Base-by-base conservation (phyloP, 2,888 invertebrate species). In the Carpatolechia fugitivella region DNA sequence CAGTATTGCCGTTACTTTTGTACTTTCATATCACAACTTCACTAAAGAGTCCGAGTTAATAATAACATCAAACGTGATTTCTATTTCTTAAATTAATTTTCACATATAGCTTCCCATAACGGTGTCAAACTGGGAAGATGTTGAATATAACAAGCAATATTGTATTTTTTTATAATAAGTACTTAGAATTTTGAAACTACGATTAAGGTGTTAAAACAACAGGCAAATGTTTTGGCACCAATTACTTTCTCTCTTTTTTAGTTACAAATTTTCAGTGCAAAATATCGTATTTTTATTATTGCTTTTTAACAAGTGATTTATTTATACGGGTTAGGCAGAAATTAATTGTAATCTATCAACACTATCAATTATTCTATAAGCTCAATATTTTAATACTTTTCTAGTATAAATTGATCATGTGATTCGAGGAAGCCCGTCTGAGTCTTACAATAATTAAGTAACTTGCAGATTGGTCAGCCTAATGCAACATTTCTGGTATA, bases 1-100 rank as follows among this genome's bases (percentile, higher is more conserved):
- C 35, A 50, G 71, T 73, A 72, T 70, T 72, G 68, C 70, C 74
- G 76, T 74, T 74, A 70, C 63, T 67, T 86, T 88, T 88, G 87
- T 87, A 86, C 87, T 88, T 82, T 79, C 72, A 71, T 77, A 83
- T 84, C 87, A 85, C 83, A 76, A 74, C 79, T 24, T 24, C 24
- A 24, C 24, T 76, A 65, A 70, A 69, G 41, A 68, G 65, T 74
- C 72, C 70, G 70, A 71, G 72, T 75, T 71, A 77, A 72, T 75
- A 69, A 52, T 51, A 56, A 53, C 53, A 20, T 59, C 54, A 41
- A 56, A 31, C 20, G 20, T 33, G 56, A 13, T 48, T n/a, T 46
- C 18, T 36, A 44, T 41, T 47, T 11, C 52, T 56, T 40, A 52
- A 38, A 49, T 36, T 36, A 49, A 24, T 36, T 18, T 49, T 35